Evolutionary conservation across 2,113 vertebrate species (phyloP).

Genomic region (Lamprologus speciosus): DNA sequence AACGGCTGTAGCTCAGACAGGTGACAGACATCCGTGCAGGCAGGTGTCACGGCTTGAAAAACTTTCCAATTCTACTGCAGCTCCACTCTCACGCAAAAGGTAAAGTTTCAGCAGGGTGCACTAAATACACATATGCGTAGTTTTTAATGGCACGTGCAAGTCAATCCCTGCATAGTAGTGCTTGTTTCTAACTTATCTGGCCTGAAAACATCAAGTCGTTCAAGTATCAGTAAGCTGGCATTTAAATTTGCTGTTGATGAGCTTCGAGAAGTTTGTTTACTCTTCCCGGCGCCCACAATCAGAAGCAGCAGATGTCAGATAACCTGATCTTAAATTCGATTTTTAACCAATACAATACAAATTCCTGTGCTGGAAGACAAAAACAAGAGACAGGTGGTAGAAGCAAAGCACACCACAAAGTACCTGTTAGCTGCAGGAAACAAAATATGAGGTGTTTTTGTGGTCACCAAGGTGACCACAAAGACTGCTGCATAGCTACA

Average conservation of each 20-base stretch:
- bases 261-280: not conserved
- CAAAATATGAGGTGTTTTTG: slow-evolving; percentile 47
- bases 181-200: not conserved
- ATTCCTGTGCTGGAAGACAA: not conserved
- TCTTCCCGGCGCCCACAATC: not conserved
- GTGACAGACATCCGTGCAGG: not conserved
- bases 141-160: not conserved
- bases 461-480: slow-evolving; percentile 47
- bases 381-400: not conserved
- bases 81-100: not conserved
- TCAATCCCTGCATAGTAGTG: not conserved
- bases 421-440: not conserved
- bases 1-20: not conserved
- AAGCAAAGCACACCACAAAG: not conserved
- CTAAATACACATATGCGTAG: not conserved
- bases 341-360: not conserved
- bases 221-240: not conserved
- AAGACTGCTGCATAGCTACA: slow-evolving; percentile 26
- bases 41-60: not conserved
- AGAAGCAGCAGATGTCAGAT: not conserved
- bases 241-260: not conserved
- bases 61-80: not conserved
- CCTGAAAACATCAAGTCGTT: not conserved
- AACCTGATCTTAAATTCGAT: not conserved
- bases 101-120: not conserved